Evolutionary conservation across 2,797 vertebrate genomes (phyloP).

Genomic region (Hypotaenidia philippensis): DNA sequence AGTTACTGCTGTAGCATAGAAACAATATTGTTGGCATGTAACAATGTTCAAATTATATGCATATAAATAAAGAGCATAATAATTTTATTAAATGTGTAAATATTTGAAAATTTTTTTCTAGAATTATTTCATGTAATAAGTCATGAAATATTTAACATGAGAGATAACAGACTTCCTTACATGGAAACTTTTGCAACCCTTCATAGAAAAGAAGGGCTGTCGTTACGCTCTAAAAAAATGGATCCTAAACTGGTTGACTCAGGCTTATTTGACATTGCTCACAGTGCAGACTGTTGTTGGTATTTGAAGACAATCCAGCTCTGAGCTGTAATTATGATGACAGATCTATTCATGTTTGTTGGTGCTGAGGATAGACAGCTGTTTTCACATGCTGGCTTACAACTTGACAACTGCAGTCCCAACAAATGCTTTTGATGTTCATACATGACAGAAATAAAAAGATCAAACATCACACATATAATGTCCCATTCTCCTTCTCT

Average conservation of each 20-base stretch:
- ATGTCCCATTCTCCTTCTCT: not conserved
- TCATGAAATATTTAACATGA: not conserved
- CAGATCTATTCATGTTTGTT: conserved; percentile 61
- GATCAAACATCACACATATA: not conserved
- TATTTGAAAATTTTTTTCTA: not conserved
- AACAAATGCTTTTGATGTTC: conserved; percentile 60
- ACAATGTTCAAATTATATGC: conserved; percentile 25
- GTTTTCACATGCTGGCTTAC: conserved; percentile 62
- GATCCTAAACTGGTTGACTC: conserved; percentile 51
- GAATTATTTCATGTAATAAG: not conserved
- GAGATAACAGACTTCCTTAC: not conserved
- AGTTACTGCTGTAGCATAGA: not conserved
- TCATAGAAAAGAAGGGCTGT: not conserved
- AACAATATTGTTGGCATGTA: conserved; percentile 6
- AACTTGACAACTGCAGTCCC: conserved; percentile 59
- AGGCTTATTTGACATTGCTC: conserved; percentile 42
- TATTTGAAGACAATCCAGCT: conserved; percentile 66
- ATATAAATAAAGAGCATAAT: not conserved
- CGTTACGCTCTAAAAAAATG: conserved; percentile 1
- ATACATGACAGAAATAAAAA: conserved; percentile 34
- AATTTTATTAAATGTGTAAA: conserved; percentile 59
- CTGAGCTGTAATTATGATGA: conserved; percentile 67
- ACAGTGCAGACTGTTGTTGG: conserved; percentile 54
- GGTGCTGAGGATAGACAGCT: conserved; percentile 68
- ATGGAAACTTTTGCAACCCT: not conserved